Base-by-base conservation (phyloP, 2,113 vertebrate genomes). In the Varanus salvator region DNA sequence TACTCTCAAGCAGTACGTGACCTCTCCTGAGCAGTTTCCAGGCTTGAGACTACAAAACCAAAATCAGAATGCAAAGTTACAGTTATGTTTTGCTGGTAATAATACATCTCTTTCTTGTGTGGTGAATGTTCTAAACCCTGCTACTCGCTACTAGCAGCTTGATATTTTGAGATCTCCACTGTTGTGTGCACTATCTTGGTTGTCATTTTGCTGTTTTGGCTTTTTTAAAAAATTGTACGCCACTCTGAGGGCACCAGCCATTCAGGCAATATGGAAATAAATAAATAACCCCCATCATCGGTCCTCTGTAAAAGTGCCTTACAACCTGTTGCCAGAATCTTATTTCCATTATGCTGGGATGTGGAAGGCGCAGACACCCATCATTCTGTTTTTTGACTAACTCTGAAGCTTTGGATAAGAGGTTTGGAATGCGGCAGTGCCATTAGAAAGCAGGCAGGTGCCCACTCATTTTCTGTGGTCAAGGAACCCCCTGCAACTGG, bases 101-200 rank as follows among this genome's bases (percentile, higher is more conserved):
- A 94, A 44, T 93, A 50, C 90, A 91, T 12, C 64, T 95, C 92
- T 91, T 89, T 93, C 0, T 93, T 85, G 92, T 93, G 91, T 88
- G 82, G 81, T 93, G 85, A 94, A 72, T 94, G 88, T 93, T 93
- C 93, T 93, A 95, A 92, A 66, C 54, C 91, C 92, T 89, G 1
- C 0, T 85, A 44, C 38, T 44, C 38, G 3, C 38, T 44, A 44
- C 11, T 19, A 64, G 21, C 11, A 19, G 1, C 21, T 64, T 3
- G 0, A 19, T 64, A 64, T 64, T 64, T 64, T 64, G 60, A 64
- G 3, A 64, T 64, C 11, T 64, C 21, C 60, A 19, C 11, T 1
- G 60, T 64, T 64, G 60, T 4, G 21, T 1, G 17, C 21, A 21
- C 21, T 64, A 64, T 19, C 21, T 21, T 64, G 60, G 15, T 19